phyloP scores from a whole-genome alignment of 2,797 vertebrate species.

The Poeciliopsis infans region DNA sequence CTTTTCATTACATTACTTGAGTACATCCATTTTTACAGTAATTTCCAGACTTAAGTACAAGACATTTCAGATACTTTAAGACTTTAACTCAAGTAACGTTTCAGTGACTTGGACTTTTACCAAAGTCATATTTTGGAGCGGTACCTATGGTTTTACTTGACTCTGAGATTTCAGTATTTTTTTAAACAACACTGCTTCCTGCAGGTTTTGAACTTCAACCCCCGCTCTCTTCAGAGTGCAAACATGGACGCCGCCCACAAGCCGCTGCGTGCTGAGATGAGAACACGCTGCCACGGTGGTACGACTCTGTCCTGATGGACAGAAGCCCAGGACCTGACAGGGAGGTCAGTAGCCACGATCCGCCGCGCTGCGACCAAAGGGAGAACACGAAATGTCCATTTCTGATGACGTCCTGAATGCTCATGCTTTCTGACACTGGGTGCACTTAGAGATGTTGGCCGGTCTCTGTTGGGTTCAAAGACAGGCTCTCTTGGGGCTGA shows the following conservation, averaged over 20 bases:
- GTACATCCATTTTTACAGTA: too few relatives aligned
- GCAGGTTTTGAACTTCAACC: background rate
- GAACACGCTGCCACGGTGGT: conserved; percentile 73
- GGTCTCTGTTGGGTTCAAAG: conserved; percentile 38
- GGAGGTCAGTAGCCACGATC: conserved; percentile 65
- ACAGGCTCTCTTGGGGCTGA: conserved; percentile 25
- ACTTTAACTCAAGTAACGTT: too few relatives aligned
- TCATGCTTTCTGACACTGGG: conserved; percentile 69
- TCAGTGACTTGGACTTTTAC: too few relatives aligned
- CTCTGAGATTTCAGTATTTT: too few relatives aligned
- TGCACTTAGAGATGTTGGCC: conserved; percentile 57
- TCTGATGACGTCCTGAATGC: conserved; percentile 66
- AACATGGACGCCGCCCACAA: conserved; percentile 2
- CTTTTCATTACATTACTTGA: too few relatives aligned
- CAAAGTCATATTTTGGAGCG: too few relatives aligned
- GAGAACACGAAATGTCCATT: conserved; percentile 74
- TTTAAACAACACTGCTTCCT: background rate
- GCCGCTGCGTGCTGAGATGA: conserved; percentile 63
- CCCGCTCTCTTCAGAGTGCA: background rate
- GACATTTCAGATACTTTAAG: too few relatives aligned
- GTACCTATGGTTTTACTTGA: too few relatives aligned
- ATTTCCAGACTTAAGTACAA: too few relatives aligned
- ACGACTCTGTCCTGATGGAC: conserved; percentile 69
- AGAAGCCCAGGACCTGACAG: conserved; percentile 56
- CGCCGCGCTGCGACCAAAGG: conserved; percentile 47